Conservation (phyloP, 1,140 invertebrate species). For the Saccostrea echinata region DNA sequence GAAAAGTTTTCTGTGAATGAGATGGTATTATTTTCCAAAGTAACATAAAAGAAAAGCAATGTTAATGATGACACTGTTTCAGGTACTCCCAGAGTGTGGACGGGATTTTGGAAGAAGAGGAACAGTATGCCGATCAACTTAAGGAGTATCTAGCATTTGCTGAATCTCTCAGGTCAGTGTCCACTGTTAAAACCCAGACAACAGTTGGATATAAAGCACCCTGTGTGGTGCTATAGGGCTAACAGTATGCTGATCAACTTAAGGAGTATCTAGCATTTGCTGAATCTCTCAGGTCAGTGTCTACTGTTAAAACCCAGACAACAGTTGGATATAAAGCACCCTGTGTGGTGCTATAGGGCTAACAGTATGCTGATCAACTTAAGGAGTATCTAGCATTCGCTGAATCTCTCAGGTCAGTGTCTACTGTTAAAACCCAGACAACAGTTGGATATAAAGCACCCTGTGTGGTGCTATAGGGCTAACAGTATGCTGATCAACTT, state of each 20-base stretch:
- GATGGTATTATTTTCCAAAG: too few relatives aligned
- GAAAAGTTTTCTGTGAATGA: too few relatives aligned
- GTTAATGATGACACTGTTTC: conserved; percentile 11
- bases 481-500: conserved; percentile 90
- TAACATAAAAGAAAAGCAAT: too few relatives aligned
- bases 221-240: too few relatives aligned
- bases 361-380: conserved; percentile 90
- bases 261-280: conserved; percentile 84
- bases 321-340: too few relatives aligned
- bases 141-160: conserved; percentile 92
- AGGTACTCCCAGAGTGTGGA: conserved; percentile 87
- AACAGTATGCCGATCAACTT: conserved; percentile 90
- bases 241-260: conserved; percentile 90
- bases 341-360: too few relatives aligned
- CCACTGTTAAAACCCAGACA: too few relatives aligned
- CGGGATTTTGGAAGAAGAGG: conserved; percentile 89
- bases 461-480: too few relatives aligned
- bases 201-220: too few relatives aligned
- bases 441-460: too few relatives aligned
- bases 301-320: too few relatives aligned
- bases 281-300: neutral
- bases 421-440: too few relatives aligned
- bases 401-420: neutral
- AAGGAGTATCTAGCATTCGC: conserved; percentile 84
- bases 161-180: conserved; percentile 84